phyloP scores from a whole-genome alignment of 2,113 vertebrate genomes.

The Scortum barcoo region DNA sequence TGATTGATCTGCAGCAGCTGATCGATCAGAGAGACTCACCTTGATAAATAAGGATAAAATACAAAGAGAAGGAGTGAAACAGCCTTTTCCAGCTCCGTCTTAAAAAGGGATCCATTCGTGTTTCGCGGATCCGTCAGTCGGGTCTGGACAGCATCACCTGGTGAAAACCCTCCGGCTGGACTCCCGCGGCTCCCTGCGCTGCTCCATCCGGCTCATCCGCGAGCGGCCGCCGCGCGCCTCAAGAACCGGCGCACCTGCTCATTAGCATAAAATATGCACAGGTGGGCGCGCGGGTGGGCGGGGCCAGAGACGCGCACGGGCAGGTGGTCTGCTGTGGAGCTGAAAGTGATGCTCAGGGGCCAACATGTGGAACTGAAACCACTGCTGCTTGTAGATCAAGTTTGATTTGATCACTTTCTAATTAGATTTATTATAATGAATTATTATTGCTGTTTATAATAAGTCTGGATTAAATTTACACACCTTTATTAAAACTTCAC shows the following conservation, averaged over 20 bases:
- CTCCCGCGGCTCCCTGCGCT: slow-evolving; percentile 65
- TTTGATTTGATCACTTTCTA: too few species aligned
- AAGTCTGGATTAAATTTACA: neutral
- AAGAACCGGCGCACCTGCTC: slow-evolving; percentile 68
- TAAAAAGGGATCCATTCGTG: slow-evolving; percentile 84
- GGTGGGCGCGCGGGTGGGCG: slow-evolving; percentile 24
- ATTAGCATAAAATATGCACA: slow-evolving; percentile 86
- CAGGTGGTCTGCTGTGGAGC: neutral
- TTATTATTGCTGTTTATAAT: too few species aligned
- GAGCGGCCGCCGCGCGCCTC: slow-evolving; percentile 65
- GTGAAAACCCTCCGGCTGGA: slow-evolving; percentile 68
- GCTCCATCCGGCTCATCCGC: slow-evolving; percentile 73
- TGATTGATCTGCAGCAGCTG: neutral
- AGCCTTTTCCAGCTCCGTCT: slow-evolving; percentile 71
- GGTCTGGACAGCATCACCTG: slow-evolving; percentile 75
- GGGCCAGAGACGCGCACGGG: neutral
- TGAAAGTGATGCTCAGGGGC: neutral
- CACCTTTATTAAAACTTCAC: neutral
- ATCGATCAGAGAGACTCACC: slow-evolving; percentile 73
- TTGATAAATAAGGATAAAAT: slow-evolving; percentile 80
- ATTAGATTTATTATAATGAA: too few species aligned
- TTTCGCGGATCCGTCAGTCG: slow-evolving; percentile 71
- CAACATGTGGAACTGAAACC: neutral
- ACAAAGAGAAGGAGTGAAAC: slow-evolving; percentile 65
- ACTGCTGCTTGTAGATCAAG: neutral